A percentile compares a stretch with the other conserved stretches of the same genome.
Evolutionary conservation across 1,140 invertebrate genomes (phyloP).

Genomic region (Lordiphosa collinella): DNA sequence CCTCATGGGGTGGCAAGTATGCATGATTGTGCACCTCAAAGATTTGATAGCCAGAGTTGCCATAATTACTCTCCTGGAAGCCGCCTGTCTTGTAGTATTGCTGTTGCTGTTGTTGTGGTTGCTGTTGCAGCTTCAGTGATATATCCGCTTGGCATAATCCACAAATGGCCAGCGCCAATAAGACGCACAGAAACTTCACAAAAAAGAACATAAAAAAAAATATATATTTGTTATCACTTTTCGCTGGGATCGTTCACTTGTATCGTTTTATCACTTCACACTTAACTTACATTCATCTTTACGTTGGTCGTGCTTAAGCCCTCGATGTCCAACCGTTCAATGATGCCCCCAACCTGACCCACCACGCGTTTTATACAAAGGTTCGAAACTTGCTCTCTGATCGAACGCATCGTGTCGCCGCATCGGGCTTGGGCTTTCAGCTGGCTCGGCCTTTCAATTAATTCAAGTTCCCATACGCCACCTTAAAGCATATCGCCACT

Average conservation of each 20-base stretch:
- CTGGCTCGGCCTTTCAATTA: constrained; percentile 5
- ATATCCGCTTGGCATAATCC: constrained; percentile 55
- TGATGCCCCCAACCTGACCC: constrained; percentile 63
- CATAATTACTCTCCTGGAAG: constrained; percentile 63
- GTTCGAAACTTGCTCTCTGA: constrained; percentile 36
- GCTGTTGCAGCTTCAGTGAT: constrained; percentile 47
- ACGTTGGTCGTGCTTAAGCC: constrained; percentile 76
- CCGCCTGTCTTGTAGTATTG: constrained; percentile 13
- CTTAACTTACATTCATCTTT: constrained; percentile 71
- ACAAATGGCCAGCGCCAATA: constrained; percentile 49
- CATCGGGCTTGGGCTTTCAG: too few species aligned
- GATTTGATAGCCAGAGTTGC: constrained; percentile 62
- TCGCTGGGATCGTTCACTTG: too few species aligned
- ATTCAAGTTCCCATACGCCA: not conserved
- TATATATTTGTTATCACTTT: constrained; percentile 25
- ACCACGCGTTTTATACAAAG: constrained; percentile 67
- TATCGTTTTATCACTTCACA: not conserved
- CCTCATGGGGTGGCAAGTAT: constrained; percentile 49
- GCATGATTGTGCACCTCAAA: constrained; percentile 72
- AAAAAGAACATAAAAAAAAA: constrained; percentile 10
- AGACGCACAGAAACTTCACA: constrained; percentile 46
- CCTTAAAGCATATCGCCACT: too few species aligned
- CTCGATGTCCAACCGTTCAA: constrained; percentile 76
- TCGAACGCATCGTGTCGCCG: constrained; percentile 28
- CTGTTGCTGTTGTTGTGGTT: constrained; percentile 22